Evolutionary conservation across 2,797 vertebrate genomes (phyloP).

Genomic region (Sebastes kiyomatsui): DNA sequence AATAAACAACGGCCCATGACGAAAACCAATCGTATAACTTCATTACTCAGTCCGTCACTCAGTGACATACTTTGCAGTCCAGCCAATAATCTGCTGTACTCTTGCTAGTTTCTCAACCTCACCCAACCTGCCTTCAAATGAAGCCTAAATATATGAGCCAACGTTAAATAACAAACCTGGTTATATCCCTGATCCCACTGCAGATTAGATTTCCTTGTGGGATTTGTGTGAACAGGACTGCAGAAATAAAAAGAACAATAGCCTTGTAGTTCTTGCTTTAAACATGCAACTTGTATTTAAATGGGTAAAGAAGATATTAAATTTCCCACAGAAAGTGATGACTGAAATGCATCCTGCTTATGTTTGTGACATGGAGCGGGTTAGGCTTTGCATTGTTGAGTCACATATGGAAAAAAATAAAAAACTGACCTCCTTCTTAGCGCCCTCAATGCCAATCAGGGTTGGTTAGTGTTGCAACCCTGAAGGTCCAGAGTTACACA

Average conservation of each 20-base stretch:
- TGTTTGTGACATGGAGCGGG: slow-evolving; percentile 18
- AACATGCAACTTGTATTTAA: slow-evolving; percentile 7
- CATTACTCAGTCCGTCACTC: no score
- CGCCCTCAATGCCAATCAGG: slow-evolving; percentile 8
- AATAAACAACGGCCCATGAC: no score
- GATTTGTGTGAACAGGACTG: not conserved
- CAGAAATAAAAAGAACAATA: slow-evolving; percentile 1
- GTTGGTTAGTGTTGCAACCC: slow-evolving; percentile 52
- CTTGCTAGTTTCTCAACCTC: no score
- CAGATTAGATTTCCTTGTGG: not conserved
- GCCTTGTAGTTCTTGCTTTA: slow-evolving; percentile 25
- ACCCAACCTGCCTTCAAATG: not conserved
- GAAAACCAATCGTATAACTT: no score
- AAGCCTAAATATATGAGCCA: not conserved
- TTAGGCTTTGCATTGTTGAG: slow-evolving; percentile 11
- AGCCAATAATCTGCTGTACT: no score
- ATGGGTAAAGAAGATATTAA: not conserved
- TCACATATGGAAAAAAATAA: slow-evolving; percentile 6
- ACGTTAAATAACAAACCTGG: not conserved
- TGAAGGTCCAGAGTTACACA: slow-evolving; percentile 52
- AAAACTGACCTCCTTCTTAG: slow-evolving; percentile 20
- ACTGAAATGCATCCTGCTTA: slow-evolving; percentile 25
- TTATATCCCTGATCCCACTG: not conserved
- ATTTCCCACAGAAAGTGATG: slow-evolving; percentile 10
- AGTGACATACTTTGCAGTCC: fast-evolving